phyloP scores from a whole-genome alignment of 2,797 vertebrate species.

The Pithecia hirsuta region DNA sequence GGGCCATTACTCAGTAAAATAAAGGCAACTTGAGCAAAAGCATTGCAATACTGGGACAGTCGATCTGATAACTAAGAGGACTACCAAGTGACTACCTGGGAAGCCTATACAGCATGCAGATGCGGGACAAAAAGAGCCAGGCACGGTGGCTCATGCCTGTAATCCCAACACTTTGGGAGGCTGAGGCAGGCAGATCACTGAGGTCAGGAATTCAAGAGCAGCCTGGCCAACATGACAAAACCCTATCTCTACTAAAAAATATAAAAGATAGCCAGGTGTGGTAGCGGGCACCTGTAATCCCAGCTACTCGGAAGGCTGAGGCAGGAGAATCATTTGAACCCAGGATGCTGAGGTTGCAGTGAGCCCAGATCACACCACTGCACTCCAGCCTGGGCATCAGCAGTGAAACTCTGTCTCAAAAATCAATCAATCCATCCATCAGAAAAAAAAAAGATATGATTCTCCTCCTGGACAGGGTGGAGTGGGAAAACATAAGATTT shows the following conservation, averaged over 20 bases:
- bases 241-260: not conserved
- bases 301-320: not conserved
- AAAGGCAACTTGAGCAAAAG: not conserved
- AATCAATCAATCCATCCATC: too few species aligned
- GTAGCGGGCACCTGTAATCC: not conserved
- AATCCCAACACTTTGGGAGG: not conserved
- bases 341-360: not conserved
- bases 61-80: not conserved
- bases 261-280: not conserved
- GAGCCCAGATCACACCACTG: not conserved
- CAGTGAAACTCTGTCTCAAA: not conserved
- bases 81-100: not conserved
- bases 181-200: not conserved
- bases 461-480: not conserved
- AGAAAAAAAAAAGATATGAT: not conserved
- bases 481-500: not conserved
- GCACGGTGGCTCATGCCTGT: not conserved
- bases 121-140: not conserved
- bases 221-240: not conserved
- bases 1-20: not conserved
- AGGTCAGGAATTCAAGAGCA: not conserved
- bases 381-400: not conserved
- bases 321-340: not conserved
- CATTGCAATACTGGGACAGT: not conserved
- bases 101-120: not conserved